These are phyloP conservation scores for Chionis minor DNA, from an alignment of 2,113 vertebrate genomes.

Conservation along the genomic window DNA sequence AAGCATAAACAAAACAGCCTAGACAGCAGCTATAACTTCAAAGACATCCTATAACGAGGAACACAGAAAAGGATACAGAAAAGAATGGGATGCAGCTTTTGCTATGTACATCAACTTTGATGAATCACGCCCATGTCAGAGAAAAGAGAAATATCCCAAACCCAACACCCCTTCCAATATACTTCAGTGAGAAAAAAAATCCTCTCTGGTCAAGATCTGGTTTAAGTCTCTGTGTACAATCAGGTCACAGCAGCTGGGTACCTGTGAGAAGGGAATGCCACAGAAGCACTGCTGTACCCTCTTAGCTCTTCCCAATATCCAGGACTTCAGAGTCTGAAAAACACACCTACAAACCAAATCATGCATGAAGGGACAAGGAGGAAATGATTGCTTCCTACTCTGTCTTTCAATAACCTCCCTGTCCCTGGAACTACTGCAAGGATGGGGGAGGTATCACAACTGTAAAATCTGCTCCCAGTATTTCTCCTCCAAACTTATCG, in stretches of 20 bases:
- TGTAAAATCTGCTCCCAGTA: not conserved
- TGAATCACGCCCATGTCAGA: not conserved
- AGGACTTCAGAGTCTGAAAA: not conserved
- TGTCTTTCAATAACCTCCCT: not conserved
- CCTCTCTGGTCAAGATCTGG: not conserved
- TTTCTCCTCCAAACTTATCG: not conserved
- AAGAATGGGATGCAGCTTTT: not conserved
- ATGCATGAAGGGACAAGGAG: not conserved
- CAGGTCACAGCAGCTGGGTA: not conserved
- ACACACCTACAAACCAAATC: not conserved
- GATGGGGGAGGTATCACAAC: not conserved
- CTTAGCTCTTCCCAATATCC: not conserved
- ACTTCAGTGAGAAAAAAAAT: not conserved
- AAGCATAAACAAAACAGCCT: not conserved
- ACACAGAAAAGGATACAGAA: not conserved
- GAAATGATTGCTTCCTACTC: not conserved
- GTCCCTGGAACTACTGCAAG: not conserved
- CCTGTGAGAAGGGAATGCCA: not conserved
- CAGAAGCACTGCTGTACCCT: not conserved
- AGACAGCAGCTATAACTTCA: not conserved
- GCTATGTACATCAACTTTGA: not conserved
- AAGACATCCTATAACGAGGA: not conserved
- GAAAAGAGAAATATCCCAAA: not conserved
- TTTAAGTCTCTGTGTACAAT: not conserved
- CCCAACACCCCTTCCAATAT: not conserved